phyloP scores from a whole-genome alignment of 2,888 invertebrate species.

The Blastobasis adustella region DNA sequence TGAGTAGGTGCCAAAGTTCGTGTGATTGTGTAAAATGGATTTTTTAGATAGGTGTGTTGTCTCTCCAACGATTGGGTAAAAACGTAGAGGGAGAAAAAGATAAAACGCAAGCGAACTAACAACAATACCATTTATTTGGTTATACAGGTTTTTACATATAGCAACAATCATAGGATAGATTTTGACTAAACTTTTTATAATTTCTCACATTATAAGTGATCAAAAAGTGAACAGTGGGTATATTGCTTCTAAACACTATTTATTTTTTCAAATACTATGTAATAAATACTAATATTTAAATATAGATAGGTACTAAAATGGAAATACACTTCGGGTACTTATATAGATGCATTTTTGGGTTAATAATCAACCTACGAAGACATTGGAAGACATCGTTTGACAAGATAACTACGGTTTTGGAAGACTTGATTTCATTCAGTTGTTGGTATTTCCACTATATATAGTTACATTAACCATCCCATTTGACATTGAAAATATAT shows the following conservation, averaged over 20 bases:
- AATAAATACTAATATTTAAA: conserved; percentile 17
- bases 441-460: too few relatives aligned
- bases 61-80: too few relatives aligned
- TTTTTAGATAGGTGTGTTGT: too few relatives aligned
- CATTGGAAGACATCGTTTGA: conserved; percentile 36
- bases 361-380: conserved; percentile 23
- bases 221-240: conserved; percentile 38
- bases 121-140: conserved; percentile 72
- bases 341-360: conserved; percentile 1
- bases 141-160: conserved; percentile 68
- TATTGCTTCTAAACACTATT: conserved; percentile 46
- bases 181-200: conserved; percentile 34
- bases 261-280: conserved; percentile 3
- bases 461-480: too few relatives aligned
- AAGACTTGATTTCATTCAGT: conserved; percentile 4
- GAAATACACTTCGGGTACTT: conserved; percentile 15
- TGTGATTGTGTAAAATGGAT: too few relatives aligned
- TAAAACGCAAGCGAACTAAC: conserved; percentile 50
- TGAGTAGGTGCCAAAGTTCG: too few relatives aligned
- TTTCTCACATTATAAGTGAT: conserved; percentile 38
- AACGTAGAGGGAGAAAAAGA: too few relatives aligned
- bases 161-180: conserved; percentile 58
- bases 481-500: conserved; percentile 65
- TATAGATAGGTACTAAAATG: conserved; percentile 8
- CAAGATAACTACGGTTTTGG: conserved; percentile 3